Evolutionary conservation across 1,140 invertebrate species (phyloP).

Genomic region (Papilio glaucus): DNA sequence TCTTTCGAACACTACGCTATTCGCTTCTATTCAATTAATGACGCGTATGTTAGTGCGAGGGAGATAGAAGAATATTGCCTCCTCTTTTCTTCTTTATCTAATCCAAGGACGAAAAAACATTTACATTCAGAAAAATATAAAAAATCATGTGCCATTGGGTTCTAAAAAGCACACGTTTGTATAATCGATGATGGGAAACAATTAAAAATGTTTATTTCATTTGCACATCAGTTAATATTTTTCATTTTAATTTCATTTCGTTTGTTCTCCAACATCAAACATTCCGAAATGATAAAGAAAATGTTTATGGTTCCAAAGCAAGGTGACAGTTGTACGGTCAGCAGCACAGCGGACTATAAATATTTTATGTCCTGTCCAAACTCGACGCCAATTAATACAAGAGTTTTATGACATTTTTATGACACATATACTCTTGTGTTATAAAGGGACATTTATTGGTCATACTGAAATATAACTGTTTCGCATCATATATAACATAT

Average conservation of each 20-base stretch:
- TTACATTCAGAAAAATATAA: too few species aligned
- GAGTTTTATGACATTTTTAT: slow-evolving; percentile 13
- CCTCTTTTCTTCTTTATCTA: too few species aligned
- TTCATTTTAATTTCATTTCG: not conserved
- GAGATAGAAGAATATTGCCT: too few species aligned
- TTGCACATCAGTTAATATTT: not conserved
- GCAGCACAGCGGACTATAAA: slow-evolving; percentile 3
- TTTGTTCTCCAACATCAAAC: not conserved
- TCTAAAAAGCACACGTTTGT: too few species aligned
- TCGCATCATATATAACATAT: too few species aligned
- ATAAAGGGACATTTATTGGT: slow-evolving; percentile 6
- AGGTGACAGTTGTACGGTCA: not conserved
- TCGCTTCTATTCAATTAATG: too few species aligned
- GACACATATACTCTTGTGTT: slow-evolving; percentile 14
- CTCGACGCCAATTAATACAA: slow-evolving; percentile 18
- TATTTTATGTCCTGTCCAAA: slow-evolving; percentile 14
- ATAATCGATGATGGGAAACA: too few species aligned
- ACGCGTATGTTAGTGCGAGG: too few species aligned
- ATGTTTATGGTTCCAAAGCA: not conserved
- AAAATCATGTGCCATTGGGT: too few species aligned
- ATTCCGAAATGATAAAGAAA: not conserved
- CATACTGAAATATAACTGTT: not conserved
- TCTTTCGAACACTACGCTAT: too few species aligned
- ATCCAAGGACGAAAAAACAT: too few species aligned
- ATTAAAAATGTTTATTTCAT: not conserved